Evolutionary conservation across 2,888 invertebrate species (phyloP).

Genomic region (Iphiclides podalirius): DNA sequence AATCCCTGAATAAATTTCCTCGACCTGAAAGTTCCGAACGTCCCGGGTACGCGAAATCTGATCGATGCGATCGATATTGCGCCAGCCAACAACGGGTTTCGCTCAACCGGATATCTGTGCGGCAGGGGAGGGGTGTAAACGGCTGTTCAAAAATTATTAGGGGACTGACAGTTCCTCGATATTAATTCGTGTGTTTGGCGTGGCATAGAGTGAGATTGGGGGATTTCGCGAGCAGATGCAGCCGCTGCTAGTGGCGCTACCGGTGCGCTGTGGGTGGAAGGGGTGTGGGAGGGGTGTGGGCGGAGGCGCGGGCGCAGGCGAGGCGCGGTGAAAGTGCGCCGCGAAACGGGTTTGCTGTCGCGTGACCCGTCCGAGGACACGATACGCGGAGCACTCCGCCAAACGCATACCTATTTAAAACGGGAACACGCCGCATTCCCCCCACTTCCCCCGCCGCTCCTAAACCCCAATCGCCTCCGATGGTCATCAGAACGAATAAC

Average conservation of each 20-base stretch:
- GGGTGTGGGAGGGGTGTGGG: conserved; percentile 41
- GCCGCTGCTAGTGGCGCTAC: conserved; percentile 15
- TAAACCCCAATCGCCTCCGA: neutral
- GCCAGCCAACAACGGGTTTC: neutral
- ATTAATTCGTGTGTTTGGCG: neutral
- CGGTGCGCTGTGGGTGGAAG: conserved; percentile 42
- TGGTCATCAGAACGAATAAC: neutral
- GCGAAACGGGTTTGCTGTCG: conserved; percentile 70
- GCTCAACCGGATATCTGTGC: conserved; percentile 1
- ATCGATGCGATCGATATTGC: conserved; percentile 6
- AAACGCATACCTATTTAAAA: conserved; percentile 34
- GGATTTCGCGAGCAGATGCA: conserved; percentile 11
- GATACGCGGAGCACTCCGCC: conserved; percentile 50
- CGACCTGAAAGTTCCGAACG: neutral
- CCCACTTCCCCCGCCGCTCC: neutral
- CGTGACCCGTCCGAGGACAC: conserved; percentile 76
- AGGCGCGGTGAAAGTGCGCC: conserved; percentile 72
- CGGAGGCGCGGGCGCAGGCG: conserved; percentile 57
- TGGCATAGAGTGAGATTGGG: neutral
- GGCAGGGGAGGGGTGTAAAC: neutral
- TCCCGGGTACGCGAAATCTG: conserved; percentile 4
- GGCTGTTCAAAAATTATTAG: neutral
- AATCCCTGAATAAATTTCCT: neutral
- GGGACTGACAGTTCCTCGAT: neutral
- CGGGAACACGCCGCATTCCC: conserved; percentile 9